These are phyloP conservation scores for Pterobdella sp. DNA, from an alignment of 2,888 invertebrate genomes.

Conservation along the genomic window DNA sequence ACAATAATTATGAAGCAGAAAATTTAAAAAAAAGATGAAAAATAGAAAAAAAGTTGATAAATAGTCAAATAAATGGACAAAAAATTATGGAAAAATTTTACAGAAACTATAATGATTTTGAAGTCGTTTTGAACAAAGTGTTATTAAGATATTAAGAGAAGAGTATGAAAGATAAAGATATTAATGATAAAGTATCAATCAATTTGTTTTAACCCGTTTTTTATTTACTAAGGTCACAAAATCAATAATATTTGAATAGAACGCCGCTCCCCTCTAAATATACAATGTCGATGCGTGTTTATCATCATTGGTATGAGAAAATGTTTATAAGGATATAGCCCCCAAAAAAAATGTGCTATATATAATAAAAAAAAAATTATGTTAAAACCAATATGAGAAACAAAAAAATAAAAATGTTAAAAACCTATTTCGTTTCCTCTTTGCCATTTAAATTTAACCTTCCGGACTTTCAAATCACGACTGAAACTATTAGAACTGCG, in stretches of 20 bases:
- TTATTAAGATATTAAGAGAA: too few relatives aligned
- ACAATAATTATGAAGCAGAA: background rate
- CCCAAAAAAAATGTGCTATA: too few relatives aligned
- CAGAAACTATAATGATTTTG: too few relatives aligned
- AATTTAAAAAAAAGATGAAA: background rate
- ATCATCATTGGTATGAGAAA: background rate
- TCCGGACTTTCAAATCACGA: constrained; percentile 64
- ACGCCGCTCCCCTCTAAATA: background rate
- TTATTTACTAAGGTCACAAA: background rate
- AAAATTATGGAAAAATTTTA: too few relatives aligned
- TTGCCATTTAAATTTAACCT: constrained; percentile 87
- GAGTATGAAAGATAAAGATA: too few relatives aligned
- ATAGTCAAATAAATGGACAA: too few relatives aligned
- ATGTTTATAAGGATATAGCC: background rate
- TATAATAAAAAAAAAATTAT: too few relatives aligned
- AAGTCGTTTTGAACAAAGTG: too few relatives aligned
- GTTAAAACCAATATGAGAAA: constrained; percentile 5
- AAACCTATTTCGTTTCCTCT: constrained; percentile 72
- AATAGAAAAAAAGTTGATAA: background rate
- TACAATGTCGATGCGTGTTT: background rate
- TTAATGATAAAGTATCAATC: too few relatives aligned
- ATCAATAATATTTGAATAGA: background rate
- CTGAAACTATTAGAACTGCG: constrained; percentile 58
- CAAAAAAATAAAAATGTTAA: background rate
- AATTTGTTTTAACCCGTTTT: too few relatives aligned